Percentiles rank a stretch among this genome's conserved stretches.
phyloP scores from a whole-genome alignment of 2,797 vertebrate species.

The Scleropages formosus region DNA sequence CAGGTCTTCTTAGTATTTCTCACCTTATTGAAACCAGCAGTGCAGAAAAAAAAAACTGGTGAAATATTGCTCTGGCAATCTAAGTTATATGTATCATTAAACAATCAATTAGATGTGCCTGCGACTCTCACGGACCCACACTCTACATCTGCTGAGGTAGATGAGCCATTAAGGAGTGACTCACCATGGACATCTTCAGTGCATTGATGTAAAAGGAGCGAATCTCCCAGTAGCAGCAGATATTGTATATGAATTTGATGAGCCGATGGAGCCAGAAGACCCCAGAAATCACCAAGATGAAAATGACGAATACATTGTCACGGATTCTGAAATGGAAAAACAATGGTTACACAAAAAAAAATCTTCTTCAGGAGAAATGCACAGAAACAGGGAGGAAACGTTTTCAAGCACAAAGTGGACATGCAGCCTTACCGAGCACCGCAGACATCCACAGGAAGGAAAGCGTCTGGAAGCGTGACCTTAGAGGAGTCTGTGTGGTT shows the following conservation, averaged over 20 bases:
- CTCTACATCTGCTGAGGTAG: not conserved
- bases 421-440: slow-evolving; percentile 75
- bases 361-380: no score
- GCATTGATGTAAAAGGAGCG: slow-evolving; percentile 93
- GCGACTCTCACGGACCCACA: not conserved
- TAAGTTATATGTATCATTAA: not conserved
- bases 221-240: slow-evolving; percentile 99
- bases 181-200: slow-evolving; percentile 93
- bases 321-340: slow-evolving; percentile 72
- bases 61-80: not conserved
- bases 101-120: not conserved
- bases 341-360: not conserved
- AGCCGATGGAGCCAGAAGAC: slow-evolving; percentile 97
- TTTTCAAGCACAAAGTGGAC: not conserved
- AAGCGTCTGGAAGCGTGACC: slow-evolving; percentile 94
- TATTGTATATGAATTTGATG: slow-evolving; percentile 94
- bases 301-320: slow-evolving; percentile 87
- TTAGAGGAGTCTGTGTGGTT: slow-evolving; percentile 93
- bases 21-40: not conserved
- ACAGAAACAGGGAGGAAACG: not conserved
- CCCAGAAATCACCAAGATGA: slow-evolving; percentile 86
- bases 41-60: not conserved
- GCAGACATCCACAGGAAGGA: slow-evolving; percentile 86
- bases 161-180: slow-evolving; percentile 28
- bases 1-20: not conserved